Evolutionary conservation across 2,888 invertebrate species (phyloP).

Genomic region (Dasypolia templi): DNA sequence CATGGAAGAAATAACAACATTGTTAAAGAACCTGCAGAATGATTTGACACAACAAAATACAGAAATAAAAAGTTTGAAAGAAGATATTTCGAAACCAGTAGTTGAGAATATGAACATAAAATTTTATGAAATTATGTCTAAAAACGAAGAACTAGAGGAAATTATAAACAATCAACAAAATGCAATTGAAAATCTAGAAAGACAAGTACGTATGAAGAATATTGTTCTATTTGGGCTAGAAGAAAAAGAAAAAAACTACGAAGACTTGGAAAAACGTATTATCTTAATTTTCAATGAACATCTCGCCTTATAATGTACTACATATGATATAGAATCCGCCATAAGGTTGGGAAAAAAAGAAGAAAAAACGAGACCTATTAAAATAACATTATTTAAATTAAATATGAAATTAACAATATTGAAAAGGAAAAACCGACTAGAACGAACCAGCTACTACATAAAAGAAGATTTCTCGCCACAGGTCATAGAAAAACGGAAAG

Average conservation of each 20-base stretch:
- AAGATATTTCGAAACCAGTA: constrained; percentile 9
- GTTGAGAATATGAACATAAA: background rate
- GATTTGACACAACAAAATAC: constrained; percentile 1
- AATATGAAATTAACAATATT: background rate
- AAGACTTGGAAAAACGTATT: too few species aligned
- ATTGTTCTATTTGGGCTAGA: constrained; percentile 11
- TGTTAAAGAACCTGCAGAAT: constrained; percentile 1
- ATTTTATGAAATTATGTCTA: background rate
- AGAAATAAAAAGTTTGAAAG: constrained; percentile 5
- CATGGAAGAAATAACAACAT: background rate
- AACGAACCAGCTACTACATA: constrained; percentile 10
- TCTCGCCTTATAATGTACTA: too few species aligned
- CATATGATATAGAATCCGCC: too few species aligned
- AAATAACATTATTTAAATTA: background rate
- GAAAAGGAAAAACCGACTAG: constrained; percentile 5
- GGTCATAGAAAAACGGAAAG: constrained; percentile 2
- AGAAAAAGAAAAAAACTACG: constrained; percentile 1
- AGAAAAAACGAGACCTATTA: background rate
- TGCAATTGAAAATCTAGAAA: constrained; percentile 11
- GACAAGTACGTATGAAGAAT: constrained; percentile 5
- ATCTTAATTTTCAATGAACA: too few species aligned
- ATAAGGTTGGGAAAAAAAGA: constrained; percentile 9
- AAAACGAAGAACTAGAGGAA: constrained; percentile 11
- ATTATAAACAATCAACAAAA: constrained; percentile 8
- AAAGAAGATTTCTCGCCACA: constrained; percentile 8